Conservation (phyloP, 2,797 vertebrate genomes). For the Sandelia bainsii region DNA sequence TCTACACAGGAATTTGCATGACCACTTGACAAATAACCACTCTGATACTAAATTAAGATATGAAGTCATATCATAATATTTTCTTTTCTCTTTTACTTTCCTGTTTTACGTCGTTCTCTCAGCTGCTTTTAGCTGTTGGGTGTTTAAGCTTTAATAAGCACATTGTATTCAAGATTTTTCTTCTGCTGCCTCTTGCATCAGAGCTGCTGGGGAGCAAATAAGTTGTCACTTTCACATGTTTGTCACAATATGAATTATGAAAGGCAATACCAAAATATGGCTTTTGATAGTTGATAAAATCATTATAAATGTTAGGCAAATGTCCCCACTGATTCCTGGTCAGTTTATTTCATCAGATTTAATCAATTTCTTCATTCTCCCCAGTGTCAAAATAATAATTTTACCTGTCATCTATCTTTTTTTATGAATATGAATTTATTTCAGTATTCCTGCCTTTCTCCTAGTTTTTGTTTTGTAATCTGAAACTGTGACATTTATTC, state of each 20-base stretch:
- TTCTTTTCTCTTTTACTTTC: constrained; percentile 50
- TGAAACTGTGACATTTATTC: constrained; percentile 48
- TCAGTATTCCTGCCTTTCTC: not conserved
- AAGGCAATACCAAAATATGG: constrained; percentile 41
- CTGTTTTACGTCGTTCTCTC: constrained; percentile 1
- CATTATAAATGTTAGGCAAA: constrained; percentile 43
- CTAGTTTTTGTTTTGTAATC: constrained; percentile 14
- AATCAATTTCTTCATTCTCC: constrained; percentile 43
- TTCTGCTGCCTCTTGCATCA: constrained; percentile 26
- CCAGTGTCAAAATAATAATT: constrained; percentile 30
- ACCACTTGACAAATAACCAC: constrained; percentile 63
- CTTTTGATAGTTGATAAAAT: constrained; percentile 40
- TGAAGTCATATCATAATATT: constrained; percentile 46
- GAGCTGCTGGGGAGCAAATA: constrained; percentile 26
- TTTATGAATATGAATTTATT: constrained; percentile 31
- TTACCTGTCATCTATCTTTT: constrained; percentile 28
- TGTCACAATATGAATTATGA: constrained; percentile 42
- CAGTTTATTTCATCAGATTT: constrained; percentile 33
- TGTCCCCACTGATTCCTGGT: constrained; percentile 28
- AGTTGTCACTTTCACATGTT: constrained; percentile 36
- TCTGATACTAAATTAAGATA: constrained; percentile 54
- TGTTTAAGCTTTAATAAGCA: constrained; percentile 63
- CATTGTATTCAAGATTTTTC: constrained; percentile 50
- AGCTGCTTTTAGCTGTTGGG: constrained; percentile 38
- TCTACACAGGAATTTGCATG: constrained; percentile 59